Conservation (phyloP, 2,888 invertebrate species). For the Synergus gifuensis region DNA sequence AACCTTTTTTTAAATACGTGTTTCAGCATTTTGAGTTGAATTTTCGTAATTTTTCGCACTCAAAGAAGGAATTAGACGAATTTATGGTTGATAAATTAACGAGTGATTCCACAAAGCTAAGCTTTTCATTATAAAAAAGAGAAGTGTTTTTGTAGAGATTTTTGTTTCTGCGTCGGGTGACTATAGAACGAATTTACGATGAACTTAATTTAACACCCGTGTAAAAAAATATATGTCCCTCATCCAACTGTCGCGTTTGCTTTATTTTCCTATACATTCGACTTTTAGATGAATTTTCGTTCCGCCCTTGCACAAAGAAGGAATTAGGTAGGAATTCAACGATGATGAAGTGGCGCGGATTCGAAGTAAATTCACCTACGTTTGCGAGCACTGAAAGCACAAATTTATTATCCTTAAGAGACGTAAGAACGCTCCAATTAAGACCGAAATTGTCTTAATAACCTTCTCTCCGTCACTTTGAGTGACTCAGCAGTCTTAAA, state of each 20-base stretch:
- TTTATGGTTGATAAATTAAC: background rate
- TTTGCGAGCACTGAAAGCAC: background rate
- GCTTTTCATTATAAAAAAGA: no score
- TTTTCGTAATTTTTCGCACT: background rate
- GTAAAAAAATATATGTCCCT: background rate
- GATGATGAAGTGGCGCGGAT: background rate
- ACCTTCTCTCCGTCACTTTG: constrained; percentile 4
- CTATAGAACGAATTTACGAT: background rate
- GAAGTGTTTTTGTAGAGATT: no score
- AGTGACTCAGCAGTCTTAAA: background rate
- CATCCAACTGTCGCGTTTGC: background rate
- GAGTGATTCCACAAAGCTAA: no score
- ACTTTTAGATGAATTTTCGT: constrained; percentile 7
- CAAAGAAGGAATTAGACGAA: constrained; percentile 13
- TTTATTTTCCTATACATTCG: background rate
- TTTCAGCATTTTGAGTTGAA: background rate
- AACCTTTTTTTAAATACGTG: background rate
- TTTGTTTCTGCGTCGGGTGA: background rate
- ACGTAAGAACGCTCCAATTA: constrained; percentile 14
- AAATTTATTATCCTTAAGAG: constrained; percentile 22
- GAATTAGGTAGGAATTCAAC: constrained; percentile 1
- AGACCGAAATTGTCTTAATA: constrained; percentile 30
- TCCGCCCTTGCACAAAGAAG: background rate
- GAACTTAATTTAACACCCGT: background rate
- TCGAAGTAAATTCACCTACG: background rate